Conservation (phyloP, 2,888 invertebrate species). For the Diadegma fenestrale region DNA sequence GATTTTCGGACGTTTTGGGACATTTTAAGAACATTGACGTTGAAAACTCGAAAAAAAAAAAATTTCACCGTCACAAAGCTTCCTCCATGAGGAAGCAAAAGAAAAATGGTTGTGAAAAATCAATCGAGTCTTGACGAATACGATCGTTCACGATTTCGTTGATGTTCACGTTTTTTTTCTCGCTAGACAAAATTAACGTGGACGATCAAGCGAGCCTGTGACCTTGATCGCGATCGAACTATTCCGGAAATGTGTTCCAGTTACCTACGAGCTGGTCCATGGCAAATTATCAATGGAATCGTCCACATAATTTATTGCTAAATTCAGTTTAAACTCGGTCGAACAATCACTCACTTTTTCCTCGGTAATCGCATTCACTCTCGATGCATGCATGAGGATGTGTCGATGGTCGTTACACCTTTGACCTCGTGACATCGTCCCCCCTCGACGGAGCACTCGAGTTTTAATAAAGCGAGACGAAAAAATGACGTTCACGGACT, state of each 20-base stretch:
- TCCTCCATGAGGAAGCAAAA: too few species aligned
- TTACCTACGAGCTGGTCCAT: too few species aligned
- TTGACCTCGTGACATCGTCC: slow-evolving; percentile 10
- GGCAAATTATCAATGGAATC: too few species aligned
- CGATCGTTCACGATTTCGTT: neutral
- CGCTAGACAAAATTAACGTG: neutral
- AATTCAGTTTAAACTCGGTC: neutral
- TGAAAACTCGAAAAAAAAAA: too few species aligned
- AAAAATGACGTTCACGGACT: slow-evolving; percentile 14
- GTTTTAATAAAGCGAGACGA: neutral
- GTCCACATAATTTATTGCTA: neutral
- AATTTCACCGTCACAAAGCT: too few species aligned
- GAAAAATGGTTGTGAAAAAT: slow-evolving; percentile 2
- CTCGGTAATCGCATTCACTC: neutral
- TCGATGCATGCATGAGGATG: neutral
- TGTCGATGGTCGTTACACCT: neutral
- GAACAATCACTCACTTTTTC: neutral
- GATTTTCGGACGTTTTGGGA: too few species aligned
- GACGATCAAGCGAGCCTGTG: neutral
- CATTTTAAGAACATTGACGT: too few species aligned
- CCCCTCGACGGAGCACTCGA: neutral
- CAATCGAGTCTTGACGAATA: neutral
- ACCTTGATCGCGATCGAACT: neutral
- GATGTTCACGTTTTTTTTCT: neutral
- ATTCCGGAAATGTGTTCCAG: neutral